These are phyloP conservation scores for Suricata suricatta DNA, from an alignment of 2,113 vertebrate species.

Conservation along the genomic window DNA sequence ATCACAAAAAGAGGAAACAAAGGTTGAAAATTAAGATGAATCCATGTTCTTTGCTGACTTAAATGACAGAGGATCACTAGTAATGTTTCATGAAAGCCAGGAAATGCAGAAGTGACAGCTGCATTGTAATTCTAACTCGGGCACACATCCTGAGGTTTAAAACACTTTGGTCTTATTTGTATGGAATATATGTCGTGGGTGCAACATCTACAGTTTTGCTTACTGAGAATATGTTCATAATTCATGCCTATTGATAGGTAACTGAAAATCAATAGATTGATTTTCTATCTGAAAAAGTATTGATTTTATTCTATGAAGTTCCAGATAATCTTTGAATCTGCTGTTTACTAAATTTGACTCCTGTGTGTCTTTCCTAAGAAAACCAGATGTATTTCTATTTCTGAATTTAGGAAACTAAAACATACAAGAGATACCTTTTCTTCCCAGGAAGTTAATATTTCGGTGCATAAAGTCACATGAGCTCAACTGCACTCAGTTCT, in stretches of 20 bases:
- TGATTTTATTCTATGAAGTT: constrained; percentile 23
- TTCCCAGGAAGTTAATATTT: constrained; percentile 3
- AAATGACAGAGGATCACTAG: constrained; percentile 72
- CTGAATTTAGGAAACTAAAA: constrained; percentile 46
- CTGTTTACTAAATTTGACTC: neutral
- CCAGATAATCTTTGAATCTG: constrained; percentile 22
- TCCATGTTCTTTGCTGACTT: constrained; percentile 68
- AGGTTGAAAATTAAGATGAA: constrained; percentile 81
- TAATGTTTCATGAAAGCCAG: constrained; percentile 60
- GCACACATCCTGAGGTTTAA: constrained; percentile 42
- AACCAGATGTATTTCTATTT: neutral
- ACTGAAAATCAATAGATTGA: no score
- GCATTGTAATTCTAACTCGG: constrained; percentile 67
- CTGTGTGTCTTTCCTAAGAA: neutral
- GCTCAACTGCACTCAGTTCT: neutral
- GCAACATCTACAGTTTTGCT: constrained; percentile 27
- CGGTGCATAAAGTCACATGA: neutral
- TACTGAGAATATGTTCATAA: constrained; percentile 35
- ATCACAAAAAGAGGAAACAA: constrained; percentile 79
- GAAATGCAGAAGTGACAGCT: constrained; percentile 69
- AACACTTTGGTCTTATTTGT: constrained; percentile 41
- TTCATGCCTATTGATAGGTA: neutral
- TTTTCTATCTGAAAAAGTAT: constrained; percentile 49
- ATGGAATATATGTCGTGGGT: constrained; percentile 53
- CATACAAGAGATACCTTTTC: neutral